Evolutionary conservation across 2,113 vertebrate species (phyloP).

Genomic region (Urocolius indicus): DNA sequence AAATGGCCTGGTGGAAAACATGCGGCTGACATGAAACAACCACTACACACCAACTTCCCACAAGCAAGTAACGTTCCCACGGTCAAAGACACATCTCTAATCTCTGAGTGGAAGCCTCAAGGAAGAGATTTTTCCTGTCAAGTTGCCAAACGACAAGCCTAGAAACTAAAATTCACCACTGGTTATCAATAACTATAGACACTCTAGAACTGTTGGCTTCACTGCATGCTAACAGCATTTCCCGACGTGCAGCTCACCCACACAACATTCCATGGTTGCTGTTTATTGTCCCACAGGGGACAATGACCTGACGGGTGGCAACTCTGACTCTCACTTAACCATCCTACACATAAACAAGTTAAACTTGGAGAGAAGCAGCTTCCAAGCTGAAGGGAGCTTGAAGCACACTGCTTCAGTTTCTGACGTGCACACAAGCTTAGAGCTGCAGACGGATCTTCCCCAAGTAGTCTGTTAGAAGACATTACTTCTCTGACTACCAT

Average conservation of each 20-base stretch:
- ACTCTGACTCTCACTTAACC: neutral
- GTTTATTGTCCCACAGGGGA: neutral
- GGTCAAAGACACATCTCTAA: neutral
- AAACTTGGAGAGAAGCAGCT: neutral
- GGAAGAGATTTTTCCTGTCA: neutral
- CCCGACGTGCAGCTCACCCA: neutral
- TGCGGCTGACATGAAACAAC: neutral
- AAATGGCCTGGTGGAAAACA: neutral
- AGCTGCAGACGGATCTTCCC: neutral
- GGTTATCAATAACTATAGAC: neutral
- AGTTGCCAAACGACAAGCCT: neutral
- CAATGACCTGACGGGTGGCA: neutral
- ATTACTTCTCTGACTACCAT: neutral
- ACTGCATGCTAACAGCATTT: neutral
- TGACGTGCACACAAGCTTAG: neutral
- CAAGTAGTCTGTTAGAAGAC: neutral
- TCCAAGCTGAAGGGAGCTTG: neutral
- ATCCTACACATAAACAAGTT: neutral
- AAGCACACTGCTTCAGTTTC: neutral
- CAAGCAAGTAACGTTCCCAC: no score
- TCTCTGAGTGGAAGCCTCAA: neutral
- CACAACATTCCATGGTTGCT: neutral
- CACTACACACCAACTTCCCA: neutral
- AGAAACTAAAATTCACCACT: neutral
- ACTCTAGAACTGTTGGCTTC: neutral